Conservation (phyloP, 2,113 vertebrate genomes). For the Reinhardtius hippoglossoides region DNA sequence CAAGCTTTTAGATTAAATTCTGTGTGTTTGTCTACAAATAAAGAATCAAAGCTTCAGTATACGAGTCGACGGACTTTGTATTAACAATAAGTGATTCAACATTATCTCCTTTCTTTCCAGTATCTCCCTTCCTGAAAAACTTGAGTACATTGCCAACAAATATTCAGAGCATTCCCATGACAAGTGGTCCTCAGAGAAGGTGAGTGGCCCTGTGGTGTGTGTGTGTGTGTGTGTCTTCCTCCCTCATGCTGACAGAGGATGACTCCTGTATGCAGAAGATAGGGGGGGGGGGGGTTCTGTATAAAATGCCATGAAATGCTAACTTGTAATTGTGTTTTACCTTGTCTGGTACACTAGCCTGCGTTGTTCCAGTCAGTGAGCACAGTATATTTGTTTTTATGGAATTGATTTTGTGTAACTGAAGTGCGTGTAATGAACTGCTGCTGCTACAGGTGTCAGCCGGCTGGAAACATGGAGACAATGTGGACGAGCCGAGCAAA, state of each 20-base stretch:
- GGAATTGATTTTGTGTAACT: not conserved
- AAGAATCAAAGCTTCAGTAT: not conserved
- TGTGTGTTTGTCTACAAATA: not conserved
- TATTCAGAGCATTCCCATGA: conserved; percentile 97
- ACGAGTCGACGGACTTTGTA: too few relatives aligned
- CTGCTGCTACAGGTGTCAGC: conserved; percentile 84
- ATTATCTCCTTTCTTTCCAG: conserved; percentile 78
- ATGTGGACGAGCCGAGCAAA: conserved; percentile 90
- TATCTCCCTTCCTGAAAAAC: conserved; percentile 94
- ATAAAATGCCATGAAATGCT: not conserved
- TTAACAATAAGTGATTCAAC: not conserved
- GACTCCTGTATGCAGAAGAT: not conserved
- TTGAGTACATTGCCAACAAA: conserved; percentile 95
- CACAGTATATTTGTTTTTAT: not conserved
- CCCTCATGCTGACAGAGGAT: not conserved
- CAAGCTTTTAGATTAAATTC: not conserved
- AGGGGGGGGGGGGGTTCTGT: too few relatives aligned
- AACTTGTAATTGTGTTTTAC: not conserved
- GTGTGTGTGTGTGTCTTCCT: too few relatives aligned
- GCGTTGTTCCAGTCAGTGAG: not conserved
- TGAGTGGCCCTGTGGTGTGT: conserved; percentile 58
- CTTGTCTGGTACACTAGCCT: not conserved
- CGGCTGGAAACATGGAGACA: conserved; percentile 92
- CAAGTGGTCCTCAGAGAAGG: conserved; percentile 97
- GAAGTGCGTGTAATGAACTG: conserved; percentile 19